These are phyloP conservation scores for Phoenoteleia sp. DNA, from an alignment of 2,888 invertebrate species.

Conservation along the genomic window DNA sequence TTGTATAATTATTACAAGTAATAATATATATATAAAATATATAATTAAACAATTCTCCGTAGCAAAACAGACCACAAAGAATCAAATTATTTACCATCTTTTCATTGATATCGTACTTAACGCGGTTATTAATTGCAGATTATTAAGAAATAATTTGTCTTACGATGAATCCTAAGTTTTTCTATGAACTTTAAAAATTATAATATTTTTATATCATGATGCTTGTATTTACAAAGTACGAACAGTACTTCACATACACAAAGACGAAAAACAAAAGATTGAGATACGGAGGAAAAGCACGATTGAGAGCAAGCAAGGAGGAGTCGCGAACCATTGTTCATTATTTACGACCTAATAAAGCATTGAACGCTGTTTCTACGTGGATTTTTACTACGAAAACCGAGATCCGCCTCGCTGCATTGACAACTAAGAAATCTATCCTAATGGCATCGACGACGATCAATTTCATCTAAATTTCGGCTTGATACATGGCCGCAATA, in stretches of 20 bases:
- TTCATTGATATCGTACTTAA: background rate
- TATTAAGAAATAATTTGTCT: background rate
- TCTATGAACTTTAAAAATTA: too few species aligned
- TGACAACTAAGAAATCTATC: too few species aligned
- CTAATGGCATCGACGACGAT: too few species aligned
- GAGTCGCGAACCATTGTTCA: conserved; percentile 36
- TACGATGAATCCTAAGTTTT: background rate
- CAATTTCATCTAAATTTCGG: too few species aligned
- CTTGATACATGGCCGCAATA: too few species aligned
- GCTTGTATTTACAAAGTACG: conserved; percentile 1
- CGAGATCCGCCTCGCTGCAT: too few species aligned
- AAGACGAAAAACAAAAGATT: conserved; percentile 23
- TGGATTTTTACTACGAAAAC: conserved; percentile 29
- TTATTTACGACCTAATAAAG: conserved; percentile 42
- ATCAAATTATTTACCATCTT: background rate
- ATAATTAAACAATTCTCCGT: too few species aligned
- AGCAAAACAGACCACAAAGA: background rate
- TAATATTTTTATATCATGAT: background rate
- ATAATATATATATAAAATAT: too few species aligned
- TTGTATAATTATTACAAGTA: too few species aligned
- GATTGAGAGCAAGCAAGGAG: conserved; percentile 5
- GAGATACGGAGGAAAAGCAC: conserved; percentile 25
- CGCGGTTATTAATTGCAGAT: background rate
- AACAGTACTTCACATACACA: conserved; percentile 8
- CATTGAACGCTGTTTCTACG: conserved; percentile 23